Evolutionary conservation across 2,797 vertebrate species (phyloP), one percentile per base, ranked within the genome.

Genomic region (Sebastes steindachneri): DNA sequence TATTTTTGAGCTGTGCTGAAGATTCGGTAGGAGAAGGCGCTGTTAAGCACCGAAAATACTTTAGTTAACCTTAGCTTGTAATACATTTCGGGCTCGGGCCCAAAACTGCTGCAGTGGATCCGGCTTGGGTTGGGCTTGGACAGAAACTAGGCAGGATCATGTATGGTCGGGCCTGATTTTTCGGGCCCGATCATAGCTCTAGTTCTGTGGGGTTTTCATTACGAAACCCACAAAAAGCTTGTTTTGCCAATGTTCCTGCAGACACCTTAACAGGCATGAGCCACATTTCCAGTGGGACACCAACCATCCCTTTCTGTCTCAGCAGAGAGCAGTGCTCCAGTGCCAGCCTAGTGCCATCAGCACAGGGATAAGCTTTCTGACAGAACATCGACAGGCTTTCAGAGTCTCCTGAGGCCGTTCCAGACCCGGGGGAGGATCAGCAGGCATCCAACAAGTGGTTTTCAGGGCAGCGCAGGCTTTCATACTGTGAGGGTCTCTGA

Each of bases 201-300:
- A 6, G 14, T 19, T 66, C 33, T 37, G 35, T 41, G 28, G 14
- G 23, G 12, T 60, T 62, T 83, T 77, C 26, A 7, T 37, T 35
- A 19, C 58, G 57, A 65, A 69, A 55, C 14, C 23, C 19, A 53
- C 15, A 19, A 63, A 68, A 64, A 26, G 35, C 60, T 78, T 63
- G 31, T 48, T 33, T 57, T 62, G 58, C 69, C 77, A 80, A 21
- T 83, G 76, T 75, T 84, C 73, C 79, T 66, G 72, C 81, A 86
- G 75, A 77, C 76, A 80, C 65, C 75, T 85, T 86, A 85, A 89
- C 77, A 84, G 77, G 81, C 85, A 88, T 88, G 75, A 84, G 78
- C 87, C 82, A 82, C 73, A 86, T 91, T 89, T 93, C 87, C 86
- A 82, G 87, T 84, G 84, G 85, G 83, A 91, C 76, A 80, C 71